Conservation (phyloP, 2,888 invertebrate species). For the Brachypalpus laphriformis region DNA sequence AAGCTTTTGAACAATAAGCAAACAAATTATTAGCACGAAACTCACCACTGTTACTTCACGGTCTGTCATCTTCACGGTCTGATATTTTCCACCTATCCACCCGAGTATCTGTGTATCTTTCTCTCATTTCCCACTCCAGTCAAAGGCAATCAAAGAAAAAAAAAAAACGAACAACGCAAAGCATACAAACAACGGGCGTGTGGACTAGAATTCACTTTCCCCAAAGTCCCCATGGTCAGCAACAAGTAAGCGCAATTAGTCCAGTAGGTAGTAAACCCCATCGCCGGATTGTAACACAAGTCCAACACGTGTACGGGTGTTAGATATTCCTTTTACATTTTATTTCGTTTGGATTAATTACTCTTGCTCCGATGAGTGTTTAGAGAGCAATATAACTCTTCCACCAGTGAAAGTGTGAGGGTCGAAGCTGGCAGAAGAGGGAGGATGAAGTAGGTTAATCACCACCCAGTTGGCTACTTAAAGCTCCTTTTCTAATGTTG, state of each 20-base stretch:
- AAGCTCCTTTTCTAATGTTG: neutral
- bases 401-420: neutral
- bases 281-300: too few species aligned
- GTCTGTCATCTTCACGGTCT: constrained; percentile 66
- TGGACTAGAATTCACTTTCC: constrained; percentile 37
- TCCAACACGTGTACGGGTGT: constrained; percentile 9
- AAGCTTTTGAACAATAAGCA: constrained; percentile 36
- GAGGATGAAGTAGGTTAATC: constrained; percentile 26
- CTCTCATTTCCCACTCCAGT: constrained; percentile 14
- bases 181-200: too few species aligned
- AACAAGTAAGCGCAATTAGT: constrained; percentile 60
- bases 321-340: constrained; percentile 29
- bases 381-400: constrained; percentile 28
- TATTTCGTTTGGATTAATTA: constrained; percentile 43
- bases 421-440: neutral
- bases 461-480: constrained; percentile 37
- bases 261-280: neutral
- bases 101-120: constrained; percentile 3
- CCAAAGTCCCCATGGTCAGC: constrained; percentile 12
- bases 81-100: constrained; percentile 32
- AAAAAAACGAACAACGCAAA: neutral
- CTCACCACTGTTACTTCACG: constrained; percentile 64
- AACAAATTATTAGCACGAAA: constrained; percentile 63
- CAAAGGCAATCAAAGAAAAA: neutral
- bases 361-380: constrained; percentile 19